A percentile compares a stretch with the other conserved stretches of the same genome.
Conservation (phyloP, 2,797 vertebrate species). For the Vipera ursinii region DNA sequence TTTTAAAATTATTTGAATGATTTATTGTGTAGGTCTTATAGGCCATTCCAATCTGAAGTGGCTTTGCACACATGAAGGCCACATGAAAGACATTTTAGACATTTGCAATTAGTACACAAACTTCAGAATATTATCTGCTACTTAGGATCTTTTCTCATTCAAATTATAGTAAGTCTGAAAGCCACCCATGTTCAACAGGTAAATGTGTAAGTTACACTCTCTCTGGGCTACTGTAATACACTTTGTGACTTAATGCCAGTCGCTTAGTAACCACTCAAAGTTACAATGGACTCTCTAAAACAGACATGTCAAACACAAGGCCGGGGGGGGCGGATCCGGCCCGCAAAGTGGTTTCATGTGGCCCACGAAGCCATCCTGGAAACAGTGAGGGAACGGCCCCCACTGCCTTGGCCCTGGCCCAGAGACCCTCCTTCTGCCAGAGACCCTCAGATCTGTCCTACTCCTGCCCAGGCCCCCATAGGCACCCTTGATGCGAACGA, state of each 20-base stretch:
- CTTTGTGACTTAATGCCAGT: background rate
- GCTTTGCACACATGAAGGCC: background rate
- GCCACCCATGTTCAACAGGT: background rate
- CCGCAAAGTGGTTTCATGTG: too few relatives aligned
- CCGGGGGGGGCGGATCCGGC: too few relatives aligned
- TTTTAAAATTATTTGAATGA: background rate
- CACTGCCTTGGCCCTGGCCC: too few relatives aligned
- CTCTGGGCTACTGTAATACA: background rate
- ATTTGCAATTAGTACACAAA: background rate
- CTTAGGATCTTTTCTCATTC: background rate
- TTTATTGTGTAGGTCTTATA: background rate
- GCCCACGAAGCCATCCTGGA: too few relatives aligned
- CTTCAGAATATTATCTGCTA: background rate
- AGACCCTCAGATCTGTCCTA: too few relatives aligned
- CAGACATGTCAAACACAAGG: too few relatives aligned
- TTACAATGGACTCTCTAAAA: background rate
- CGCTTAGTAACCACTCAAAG: background rate
- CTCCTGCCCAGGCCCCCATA: too few relatives aligned
- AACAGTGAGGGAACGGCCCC: too few relatives aligned
- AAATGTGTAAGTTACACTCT: background rate
- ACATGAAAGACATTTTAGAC: background rate
- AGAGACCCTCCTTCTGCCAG: too few relatives aligned
- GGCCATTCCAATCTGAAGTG: background rate
- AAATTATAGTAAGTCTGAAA: background rate
- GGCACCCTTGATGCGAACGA: too few relatives aligned